Percentiles rank a stretch among this genome's conserved stretches.
Evolutionary conservation across 92 coral and sea anemone species (phyloP).

Genomic region (Parazoanthus atlanticus): DNA sequence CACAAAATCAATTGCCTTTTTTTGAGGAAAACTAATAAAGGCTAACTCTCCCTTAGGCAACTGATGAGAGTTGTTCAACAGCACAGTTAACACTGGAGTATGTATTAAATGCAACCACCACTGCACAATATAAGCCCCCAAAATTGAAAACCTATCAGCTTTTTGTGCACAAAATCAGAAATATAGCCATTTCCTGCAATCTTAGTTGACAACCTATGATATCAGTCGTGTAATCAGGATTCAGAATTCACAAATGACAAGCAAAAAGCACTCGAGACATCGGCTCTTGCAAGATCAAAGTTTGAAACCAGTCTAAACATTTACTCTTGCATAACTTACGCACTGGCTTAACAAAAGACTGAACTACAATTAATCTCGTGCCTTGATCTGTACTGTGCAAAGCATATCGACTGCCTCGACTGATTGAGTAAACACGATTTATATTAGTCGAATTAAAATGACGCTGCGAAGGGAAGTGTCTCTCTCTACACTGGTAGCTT

Average conservation of each 20-base stretch:
- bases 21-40: background rate
- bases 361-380: background rate
- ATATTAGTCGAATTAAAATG: background rate
- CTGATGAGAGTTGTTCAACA: background rate
- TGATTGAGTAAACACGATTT: constrained; percentile 4
- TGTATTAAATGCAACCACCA: background rate
- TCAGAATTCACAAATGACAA: too few relatives aligned
- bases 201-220: background rate
- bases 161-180: background rate
- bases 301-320: background rate
- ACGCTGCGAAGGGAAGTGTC: background rate
- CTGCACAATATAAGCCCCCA: background rate
- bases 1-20: background rate
- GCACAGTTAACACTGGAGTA: background rate
- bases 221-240: background rate
- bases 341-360: background rate
- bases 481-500: background rate
- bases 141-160: background rate
- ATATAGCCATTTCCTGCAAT: background rate
- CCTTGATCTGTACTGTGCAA: background rate
- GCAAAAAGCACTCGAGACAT: background rate
- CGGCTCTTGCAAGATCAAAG: background rate
- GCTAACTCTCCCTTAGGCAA: background rate
- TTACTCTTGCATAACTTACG: background rate
- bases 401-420: background rate